phyloP scores from a whole-genome alignment of 30 jellyfish, hydroid and myxozoan species.

The Nemopilema nomurai region DNA sequence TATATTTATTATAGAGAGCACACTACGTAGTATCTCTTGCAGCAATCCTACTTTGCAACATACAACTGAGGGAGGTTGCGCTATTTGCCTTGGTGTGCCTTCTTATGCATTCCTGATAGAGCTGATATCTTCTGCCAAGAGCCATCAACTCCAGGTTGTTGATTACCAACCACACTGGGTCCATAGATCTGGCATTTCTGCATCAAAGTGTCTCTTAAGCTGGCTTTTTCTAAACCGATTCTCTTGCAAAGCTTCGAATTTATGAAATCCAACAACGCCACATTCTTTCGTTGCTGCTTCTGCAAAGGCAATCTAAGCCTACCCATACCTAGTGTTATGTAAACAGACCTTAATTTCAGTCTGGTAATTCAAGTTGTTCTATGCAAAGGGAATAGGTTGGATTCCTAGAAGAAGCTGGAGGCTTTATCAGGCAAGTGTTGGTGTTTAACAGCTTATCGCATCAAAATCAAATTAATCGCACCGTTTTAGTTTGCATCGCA shows the following conservation, averaged over 20 bases:
- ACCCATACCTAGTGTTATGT: constrained; percentile 8
- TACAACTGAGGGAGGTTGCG: no score
- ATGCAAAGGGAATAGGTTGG: constrained; percentile 3
- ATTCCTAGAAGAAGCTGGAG: not conserved
- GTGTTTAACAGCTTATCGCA: constrained; percentile 8
- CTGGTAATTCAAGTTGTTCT: constrained; percentile 14
- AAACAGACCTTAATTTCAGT: constrained; percentile 25
- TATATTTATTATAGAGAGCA: no score
- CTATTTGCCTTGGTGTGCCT: no score
- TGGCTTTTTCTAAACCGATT: constrained; percentile 2
- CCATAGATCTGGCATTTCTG: not conserved
- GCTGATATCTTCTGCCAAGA: not conserved
- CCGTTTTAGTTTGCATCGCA: constrained; percentile 17
- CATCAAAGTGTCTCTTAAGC: not conserved
- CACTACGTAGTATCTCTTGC: no score
- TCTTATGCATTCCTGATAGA: no score
- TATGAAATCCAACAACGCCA: constrained; percentile 9
- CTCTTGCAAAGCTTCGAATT: constrained; percentile 13
- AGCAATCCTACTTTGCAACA: no score
- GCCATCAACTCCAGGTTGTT: not conserved
- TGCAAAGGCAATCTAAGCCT: constrained; percentile 24
- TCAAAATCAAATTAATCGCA: constrained; percentile 19
- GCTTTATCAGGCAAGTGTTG: not conserved
- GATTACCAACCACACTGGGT: not conserved
- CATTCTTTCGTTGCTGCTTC: constrained; percentile 15